phyloP scores from a whole-genome alignment of 2,888 invertebrate genomes.

The Patella caerulea region DNA sequence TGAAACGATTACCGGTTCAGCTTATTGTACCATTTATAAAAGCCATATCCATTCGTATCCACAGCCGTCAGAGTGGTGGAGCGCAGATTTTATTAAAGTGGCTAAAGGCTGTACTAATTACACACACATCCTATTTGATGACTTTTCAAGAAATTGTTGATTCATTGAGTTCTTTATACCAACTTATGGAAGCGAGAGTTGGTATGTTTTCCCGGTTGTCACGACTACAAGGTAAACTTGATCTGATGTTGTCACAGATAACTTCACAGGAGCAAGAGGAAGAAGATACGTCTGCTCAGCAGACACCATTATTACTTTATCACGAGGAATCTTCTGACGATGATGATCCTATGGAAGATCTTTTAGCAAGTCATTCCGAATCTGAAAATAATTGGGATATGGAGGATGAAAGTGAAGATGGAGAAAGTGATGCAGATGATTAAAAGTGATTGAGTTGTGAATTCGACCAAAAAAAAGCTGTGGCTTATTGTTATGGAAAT shows the following conservation, averaged over 20 bases:
- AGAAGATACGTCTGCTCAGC: slow-evolving; percentile 48
- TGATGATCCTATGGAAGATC: slow-evolving; percentile 50
- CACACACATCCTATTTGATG: slow-evolving; percentile 78
- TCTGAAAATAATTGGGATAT: slow-evolving; percentile 7
- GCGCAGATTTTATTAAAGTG: slow-evolving; percentile 71
- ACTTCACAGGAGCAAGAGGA: slow-evolving; percentile 50
- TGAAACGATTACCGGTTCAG: slow-evolving; percentile 83
- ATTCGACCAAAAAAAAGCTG: too few species aligned
- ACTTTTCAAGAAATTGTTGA: slow-evolving; percentile 77
- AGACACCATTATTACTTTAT: slow-evolving; percentile 58
- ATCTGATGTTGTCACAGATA: slow-evolving; percentile 73
- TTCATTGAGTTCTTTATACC: slow-evolving; percentile 75
- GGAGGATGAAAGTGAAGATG: slow-evolving; percentile 2
- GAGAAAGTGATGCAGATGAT: neutral
- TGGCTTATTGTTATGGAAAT: too few species aligned
- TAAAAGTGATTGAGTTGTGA: neutral
- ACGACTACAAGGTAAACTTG: slow-evolving; percentile 77
- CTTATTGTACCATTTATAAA: slow-evolving; percentile 82
- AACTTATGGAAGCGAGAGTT: slow-evolving; percentile 76
- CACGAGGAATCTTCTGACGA: slow-evolving; percentile 65
- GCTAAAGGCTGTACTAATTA: slow-evolving; percentile 76
- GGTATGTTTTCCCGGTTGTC: slow-evolving; percentile 75
- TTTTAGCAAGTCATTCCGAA: slow-evolving; percentile 57
- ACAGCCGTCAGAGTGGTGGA: slow-evolving; percentile 40
- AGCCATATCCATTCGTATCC: slow-evolving; percentile 77